These are phyloP conservation scores for Aviceda subcristata DNA, from an alignment of 2,113 vertebrate species.

Conservation along the genomic window DNA sequence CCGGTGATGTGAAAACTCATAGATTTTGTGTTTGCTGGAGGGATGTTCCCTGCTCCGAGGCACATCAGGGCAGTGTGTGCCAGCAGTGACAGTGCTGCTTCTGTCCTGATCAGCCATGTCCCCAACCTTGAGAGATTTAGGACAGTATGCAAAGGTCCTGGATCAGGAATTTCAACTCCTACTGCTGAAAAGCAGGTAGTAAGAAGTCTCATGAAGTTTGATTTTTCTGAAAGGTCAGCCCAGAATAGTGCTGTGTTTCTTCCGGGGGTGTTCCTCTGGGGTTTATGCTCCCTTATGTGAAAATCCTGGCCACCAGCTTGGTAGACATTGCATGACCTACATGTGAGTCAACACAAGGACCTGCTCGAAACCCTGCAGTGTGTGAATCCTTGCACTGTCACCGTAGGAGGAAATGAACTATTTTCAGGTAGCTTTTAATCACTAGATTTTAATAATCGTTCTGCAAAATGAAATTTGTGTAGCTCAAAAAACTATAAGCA, in stretches of 20 bases:
- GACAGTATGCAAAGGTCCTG: background rate
- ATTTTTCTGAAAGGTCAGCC: background rate
- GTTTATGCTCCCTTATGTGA: background rate
- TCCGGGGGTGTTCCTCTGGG: background rate
- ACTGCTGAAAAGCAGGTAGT: background rate
- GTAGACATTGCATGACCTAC: background rate
- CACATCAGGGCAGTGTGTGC: background rate
- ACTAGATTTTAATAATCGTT: background rate
- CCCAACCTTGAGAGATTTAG: background rate
- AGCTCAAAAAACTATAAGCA: background rate
- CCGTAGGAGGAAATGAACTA: background rate
- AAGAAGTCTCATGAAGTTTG: background rate
- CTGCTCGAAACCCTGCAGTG: background rate
- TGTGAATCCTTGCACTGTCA: background rate
- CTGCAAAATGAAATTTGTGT: background rate
- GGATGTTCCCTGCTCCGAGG: background rate
- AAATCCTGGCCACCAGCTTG: background rate
- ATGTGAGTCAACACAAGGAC: background rate
- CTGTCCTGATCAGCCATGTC: background rate
- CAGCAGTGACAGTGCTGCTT: background rate
- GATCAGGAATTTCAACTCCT: background rate
- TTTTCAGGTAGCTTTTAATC: background rate
- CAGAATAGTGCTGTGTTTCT: background rate
- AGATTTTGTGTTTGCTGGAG: background rate
- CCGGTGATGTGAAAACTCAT: background rate